phyloP scores from a whole-genome alignment of 1,140 invertebrate genomes.

The Acromyrmex charruanus region DNA sequence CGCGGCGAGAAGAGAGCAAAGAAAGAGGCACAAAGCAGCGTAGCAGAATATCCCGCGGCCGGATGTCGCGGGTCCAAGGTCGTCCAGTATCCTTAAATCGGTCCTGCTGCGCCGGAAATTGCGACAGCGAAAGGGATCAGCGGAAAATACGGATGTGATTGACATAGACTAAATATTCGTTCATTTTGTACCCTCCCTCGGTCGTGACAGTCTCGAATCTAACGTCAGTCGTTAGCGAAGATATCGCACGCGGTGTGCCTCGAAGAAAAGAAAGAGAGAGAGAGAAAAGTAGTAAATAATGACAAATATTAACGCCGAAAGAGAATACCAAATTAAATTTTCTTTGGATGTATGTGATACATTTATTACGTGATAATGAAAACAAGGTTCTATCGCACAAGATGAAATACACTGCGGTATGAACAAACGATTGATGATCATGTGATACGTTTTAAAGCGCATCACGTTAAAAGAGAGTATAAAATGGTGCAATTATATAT shows the following conservation, averaged over 20 bases:
- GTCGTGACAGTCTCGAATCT: constrained; percentile 25
- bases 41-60: constrained; percentile 86
- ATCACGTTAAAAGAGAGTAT: constrained; percentile 14
- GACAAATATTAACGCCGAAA: constrained; percentile 5
- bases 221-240: constrained; percentile 38
- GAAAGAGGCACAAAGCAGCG: constrained; percentile 88
- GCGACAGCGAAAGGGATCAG: constrained; percentile 79
- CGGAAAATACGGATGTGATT: constrained; percentile 78
- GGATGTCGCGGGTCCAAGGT: constrained; percentile 82
- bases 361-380: constrained; percentile 15
- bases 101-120: constrained; percentile 82
- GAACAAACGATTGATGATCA: constrained; percentile 11
- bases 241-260: constrained; percentile 10
- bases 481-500: background rate
- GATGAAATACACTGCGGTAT: background rate
- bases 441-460: constrained; percentile 1
- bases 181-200: constrained; percentile 60
- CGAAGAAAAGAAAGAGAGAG: background rate
- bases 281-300: background rate
- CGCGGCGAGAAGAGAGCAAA: constrained; percentile 84
- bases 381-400: background rate
- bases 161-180: constrained; percentile 72
- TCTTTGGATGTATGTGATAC: background rate
- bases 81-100: constrained; percentile 81
- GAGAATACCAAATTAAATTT: background rate